Conservation (phyloP, 2,797 vertebrate species). For the Pipistrellus pygmaeus region DNA sequence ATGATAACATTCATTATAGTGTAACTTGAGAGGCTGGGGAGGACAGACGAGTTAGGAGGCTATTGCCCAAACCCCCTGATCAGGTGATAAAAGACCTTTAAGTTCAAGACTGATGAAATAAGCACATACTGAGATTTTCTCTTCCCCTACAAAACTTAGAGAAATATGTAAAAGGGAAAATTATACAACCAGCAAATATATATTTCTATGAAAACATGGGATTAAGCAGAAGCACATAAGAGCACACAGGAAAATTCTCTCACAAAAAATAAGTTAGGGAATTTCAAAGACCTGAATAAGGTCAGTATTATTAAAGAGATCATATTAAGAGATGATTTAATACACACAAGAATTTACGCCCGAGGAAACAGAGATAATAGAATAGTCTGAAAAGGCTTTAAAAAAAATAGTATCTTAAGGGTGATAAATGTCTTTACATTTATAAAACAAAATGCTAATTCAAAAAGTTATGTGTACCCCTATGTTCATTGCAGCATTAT, state of each 20-base stretch:
- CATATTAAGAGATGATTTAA: not conserved
- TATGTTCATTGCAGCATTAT: not conserved
- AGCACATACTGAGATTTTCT: not conserved
- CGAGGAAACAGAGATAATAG: not conserved
- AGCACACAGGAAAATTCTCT: not conserved
- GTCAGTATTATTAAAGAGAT: not conserved
- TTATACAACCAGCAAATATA: not conserved
- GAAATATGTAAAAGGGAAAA: constrained; percentile 19
- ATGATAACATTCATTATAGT: not conserved
- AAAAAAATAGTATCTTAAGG: not conserved
- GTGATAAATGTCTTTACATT: not conserved
- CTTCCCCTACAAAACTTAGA: not conserved
- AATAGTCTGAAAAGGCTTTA: not conserved
- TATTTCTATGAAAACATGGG: not conserved
- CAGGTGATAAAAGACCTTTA: not conserved
- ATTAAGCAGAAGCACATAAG: not conserved
- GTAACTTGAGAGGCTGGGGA: not conserved
- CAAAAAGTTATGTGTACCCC: not conserved
- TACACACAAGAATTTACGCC: not conserved
- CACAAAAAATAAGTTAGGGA: not conserved
- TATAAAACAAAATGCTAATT: not conserved
- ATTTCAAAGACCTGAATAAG: not conserved
- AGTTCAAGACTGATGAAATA: not conserved
- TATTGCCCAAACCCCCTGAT: not conserved
- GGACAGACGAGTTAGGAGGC: not conserved